phyloP scores from a whole-genome alignment of 2,113 vertebrate genomes.

The Mormoops blainvillei region DNA sequence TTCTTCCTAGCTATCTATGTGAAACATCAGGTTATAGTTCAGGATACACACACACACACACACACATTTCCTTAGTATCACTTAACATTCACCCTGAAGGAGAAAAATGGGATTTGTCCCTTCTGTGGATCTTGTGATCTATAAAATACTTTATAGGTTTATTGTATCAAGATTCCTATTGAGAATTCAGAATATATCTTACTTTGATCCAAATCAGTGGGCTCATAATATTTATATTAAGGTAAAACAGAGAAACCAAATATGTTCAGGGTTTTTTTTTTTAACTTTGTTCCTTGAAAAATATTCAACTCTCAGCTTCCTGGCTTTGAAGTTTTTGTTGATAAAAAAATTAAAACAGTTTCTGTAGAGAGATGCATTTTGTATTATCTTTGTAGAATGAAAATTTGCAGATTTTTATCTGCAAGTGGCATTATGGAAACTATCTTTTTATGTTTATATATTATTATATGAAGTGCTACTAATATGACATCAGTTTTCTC shows the following conservation, averaged over 20 bases:
- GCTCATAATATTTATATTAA: conserved; percentile 22
- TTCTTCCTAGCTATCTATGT: conserved; percentile 27
- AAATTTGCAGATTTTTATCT: conserved; percentile 29
- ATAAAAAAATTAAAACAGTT: neutral
- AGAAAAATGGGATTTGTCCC: neutral
- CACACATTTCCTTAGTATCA: neutral
- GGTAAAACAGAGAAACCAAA: neutral
- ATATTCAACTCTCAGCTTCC: neutral
- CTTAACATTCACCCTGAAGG: neutral
- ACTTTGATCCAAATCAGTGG: conserved; percentile 20
- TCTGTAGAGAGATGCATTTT: neutral
- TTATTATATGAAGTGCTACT: neutral
- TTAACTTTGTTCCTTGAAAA: neutral
- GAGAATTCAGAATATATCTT: neutral
- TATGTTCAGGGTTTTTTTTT: conserved; percentile 28
- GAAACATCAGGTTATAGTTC: conserved; percentile 31
- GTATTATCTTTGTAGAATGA: neutral
- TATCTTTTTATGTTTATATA: neutral
- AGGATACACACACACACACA: neutral
- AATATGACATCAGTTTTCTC: neutral
- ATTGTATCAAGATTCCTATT: neutral
- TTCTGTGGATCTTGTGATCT: neutral
- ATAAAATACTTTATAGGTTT: neutral
- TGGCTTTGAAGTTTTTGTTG: conserved; percentile 19
- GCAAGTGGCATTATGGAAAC: neutral